Base-by-base conservation (phyloP, 2,113 vertebrate genomes). In the Lonchura striata region DNA sequence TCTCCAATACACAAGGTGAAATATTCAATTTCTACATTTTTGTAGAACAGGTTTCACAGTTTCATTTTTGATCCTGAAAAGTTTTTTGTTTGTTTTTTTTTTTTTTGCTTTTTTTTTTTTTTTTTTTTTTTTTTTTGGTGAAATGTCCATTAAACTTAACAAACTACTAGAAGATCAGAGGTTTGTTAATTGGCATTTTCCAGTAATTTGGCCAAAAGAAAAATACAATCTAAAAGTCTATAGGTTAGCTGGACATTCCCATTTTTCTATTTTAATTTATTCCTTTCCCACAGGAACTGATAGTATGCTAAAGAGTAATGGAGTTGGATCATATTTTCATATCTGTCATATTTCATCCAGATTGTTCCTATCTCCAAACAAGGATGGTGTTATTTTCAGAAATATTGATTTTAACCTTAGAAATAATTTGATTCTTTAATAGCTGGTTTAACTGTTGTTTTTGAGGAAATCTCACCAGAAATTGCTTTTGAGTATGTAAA, bases 371-470 rank as follows among this genome's bases (percentile, higher is more conserved):
- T 86, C 12, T 33, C 16, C 53, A 76, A 85, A 79, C 17, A 92
- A 81, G 69, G 33, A 84, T 27, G 74, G 49, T 54, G 27, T 59
- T 70, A 39, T 92, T 90, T 93, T 71, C 52, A 88, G 37, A 90
- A 94, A 80, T 86, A 82, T 49, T 84, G 4, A 59, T 74, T 91
- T 92, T 81, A 89, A 92, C 25, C 27, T 53, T 92, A 88, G 57
- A 64, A 93, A 79, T 68, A 0, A 52, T 91, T 95, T 91, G 9
- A n/a, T 82, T 85, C 44, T 87, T 68, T 90, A 90, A 74, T 82
- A 90, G 83, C 71, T 90, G 50, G 10, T 77, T 94, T 87, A 64
- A 68, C 60, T 90, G 89, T 25, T 69, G n/a, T 44, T 86, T 95
- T 95, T 92, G 47, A 94, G 84, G 65, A 89, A 79, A 89, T 69